Percentiles rank a stretch among this genome's conserved stretches.
These are phyloP conservation scores for Microctonus aethiopoides DNA, from an alignment of 2,888 invertebrate genomes.

Conservation along the genomic window DNA sequence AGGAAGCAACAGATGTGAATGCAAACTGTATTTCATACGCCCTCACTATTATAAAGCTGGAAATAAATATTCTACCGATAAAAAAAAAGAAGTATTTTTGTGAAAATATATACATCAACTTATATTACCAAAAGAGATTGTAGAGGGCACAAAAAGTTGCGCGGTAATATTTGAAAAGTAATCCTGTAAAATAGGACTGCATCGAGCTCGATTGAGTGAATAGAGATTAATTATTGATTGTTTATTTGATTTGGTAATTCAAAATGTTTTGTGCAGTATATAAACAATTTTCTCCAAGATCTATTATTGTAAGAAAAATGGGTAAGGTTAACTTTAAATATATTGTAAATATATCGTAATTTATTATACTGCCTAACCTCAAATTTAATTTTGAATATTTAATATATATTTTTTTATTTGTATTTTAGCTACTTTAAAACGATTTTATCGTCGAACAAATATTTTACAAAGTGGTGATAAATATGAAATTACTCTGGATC, in stretches of 20 bases:
- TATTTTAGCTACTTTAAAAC: conserved; percentile 70
- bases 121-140: no score
- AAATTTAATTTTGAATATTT: not conserved
- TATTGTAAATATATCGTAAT: not conserved
- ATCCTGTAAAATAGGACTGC: not conserved
- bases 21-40: no score
- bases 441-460: conserved; percentile 81
- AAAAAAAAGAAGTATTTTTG: no score
- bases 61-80: no score
- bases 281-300: conserved; percentile 31
- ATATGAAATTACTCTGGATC: conserved; percentile 90
- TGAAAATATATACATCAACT: no score
- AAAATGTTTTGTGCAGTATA: conserved; percentile 34
- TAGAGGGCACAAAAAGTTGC: no score
- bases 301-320: conserved; percentile 32
- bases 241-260: not conserved
- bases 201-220: not conserved
- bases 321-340: conserved; percentile 17
- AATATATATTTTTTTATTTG: conserved; percentile 3
- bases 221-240: not conserved
- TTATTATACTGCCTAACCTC: conserved; percentile 33
- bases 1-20: no score
- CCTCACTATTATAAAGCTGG: no score
- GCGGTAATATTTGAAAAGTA: not conserved
- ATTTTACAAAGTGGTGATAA: conserved; percentile 77